Evolutionary conservation across 2,797 vertebrate species (phyloP).

Genomic region (Hippoglossus hippoglossus): DNA sequence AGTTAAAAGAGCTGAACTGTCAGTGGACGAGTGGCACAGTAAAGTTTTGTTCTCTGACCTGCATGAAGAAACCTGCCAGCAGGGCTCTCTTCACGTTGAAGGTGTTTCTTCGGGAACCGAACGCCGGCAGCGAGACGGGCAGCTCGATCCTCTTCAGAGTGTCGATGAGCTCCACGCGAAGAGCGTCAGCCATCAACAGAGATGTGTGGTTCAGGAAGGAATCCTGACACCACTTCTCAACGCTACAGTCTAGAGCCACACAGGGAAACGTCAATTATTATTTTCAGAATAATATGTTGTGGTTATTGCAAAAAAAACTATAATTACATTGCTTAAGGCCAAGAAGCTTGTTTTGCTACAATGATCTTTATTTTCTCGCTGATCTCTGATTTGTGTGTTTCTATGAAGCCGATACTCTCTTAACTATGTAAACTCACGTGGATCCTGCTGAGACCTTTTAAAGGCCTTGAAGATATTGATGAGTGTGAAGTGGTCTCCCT

Average conservation of each 20-base stretch:
- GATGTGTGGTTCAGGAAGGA: slow-evolving; percentile 84
- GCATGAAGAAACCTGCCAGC: slow-evolving; percentile 94
- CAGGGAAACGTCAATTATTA: background rate
- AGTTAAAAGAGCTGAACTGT: too few species aligned
- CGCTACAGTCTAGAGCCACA: slow-evolving; percentile 65
- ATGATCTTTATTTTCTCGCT: background rate
- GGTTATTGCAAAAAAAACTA: background rate
- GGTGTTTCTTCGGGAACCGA: slow-evolving; percentile 86
- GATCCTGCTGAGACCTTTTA: slow-evolving; percentile 84
- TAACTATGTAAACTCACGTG: slow-evolving; percentile 67
- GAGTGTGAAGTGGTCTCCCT: slow-evolving; percentile 92
- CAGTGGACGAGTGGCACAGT: too few species aligned
- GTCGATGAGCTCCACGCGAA: slow-evolving; percentile 85
- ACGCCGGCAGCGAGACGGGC: slow-evolving; percentile 86
- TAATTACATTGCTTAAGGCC: too few species aligned
- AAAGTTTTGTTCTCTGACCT: slow-evolving; percentile 71
- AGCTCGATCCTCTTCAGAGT: slow-evolving; percentile 89
- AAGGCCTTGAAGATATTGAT: slow-evolving; percentile 92
- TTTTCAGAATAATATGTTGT: background rate
- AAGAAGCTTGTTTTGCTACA: background rate
- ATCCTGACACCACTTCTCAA: slow-evolving; percentile 88
- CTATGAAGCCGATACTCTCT: background rate
- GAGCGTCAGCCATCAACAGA: slow-evolving; percentile 84
- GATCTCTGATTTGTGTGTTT: background rate
- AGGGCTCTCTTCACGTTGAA: slow-evolving; percentile 89